Conservation (phyloP, 2,888 invertebrate species). For the Gymnoscelis rufifasciata region DNA sequence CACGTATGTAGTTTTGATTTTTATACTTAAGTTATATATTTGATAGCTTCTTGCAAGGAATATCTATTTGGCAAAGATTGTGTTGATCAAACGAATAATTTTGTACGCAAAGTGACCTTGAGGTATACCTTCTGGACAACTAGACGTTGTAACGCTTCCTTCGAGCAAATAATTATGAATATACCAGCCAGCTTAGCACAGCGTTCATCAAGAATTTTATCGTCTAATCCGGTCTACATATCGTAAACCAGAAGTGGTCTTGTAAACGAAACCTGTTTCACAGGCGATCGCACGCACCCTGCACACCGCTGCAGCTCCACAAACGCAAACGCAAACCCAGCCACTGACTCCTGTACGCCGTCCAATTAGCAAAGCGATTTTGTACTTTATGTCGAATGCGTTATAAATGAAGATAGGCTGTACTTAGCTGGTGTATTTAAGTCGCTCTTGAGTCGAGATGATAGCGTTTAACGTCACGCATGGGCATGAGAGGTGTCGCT, state of each 20-base stretch:
- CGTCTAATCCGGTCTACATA: constrained; percentile 74
- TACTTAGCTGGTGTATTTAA: constrained; percentile 36
- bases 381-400: constrained; percentile 41
- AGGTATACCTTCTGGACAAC: too few relatives aligned
- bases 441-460: constrained; percentile 43
- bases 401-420: constrained; percentile 43
- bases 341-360: constrained; percentile 37
- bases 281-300: constrained; percentile 63
- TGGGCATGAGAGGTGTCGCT: constrained; percentile 72
- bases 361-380: constrained; percentile 36
- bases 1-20: too few relatives aligned
- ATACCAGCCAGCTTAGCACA: constrained; percentile 65
- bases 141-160: constrained; percentile 48
- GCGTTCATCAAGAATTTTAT: constrained; percentile 68
- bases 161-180: constrained; percentile 57
- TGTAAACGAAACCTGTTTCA: constrained; percentile 68
- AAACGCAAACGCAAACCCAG: constrained; percentile 49
- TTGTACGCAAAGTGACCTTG: too few relatives aligned
- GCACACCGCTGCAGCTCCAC: constrained; percentile 42
- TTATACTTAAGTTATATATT: too few relatives aligned
- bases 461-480: constrained; percentile 64
- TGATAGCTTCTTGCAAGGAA: too few relatives aligned
- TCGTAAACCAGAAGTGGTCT: constrained; percentile 74
- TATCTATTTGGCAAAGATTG: too few relatives aligned
- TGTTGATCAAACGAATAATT: too few relatives aligned